Conservation (phyloP, 2,113 vertebrate genomes). For the Parus major region DNA sequence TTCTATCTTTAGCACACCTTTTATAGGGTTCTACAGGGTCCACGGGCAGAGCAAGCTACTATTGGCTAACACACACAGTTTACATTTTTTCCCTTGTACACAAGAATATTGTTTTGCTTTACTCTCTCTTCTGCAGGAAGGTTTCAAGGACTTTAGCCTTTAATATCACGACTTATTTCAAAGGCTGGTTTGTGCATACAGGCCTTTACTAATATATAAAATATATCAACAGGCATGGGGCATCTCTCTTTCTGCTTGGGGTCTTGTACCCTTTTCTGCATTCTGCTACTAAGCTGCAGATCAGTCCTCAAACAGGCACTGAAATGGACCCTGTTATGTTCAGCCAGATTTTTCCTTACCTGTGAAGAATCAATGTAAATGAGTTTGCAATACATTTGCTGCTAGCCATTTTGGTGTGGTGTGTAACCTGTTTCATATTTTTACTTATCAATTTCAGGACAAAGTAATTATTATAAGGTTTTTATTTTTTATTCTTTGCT, state of each 20-base stretch:
- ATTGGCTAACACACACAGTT: no score
- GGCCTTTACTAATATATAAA: no score
- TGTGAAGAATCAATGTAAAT: background rate
- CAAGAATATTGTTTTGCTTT: no score
- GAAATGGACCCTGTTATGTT: background rate
- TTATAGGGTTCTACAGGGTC: no score
- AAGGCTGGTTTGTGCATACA: no score
- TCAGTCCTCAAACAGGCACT: background rate
- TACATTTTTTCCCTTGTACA: no score
- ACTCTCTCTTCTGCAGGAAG: no score
- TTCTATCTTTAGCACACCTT: no score
- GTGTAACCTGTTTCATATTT: background rate
- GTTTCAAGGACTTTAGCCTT: no score
- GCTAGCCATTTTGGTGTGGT: background rate
- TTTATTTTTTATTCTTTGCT: background rate
- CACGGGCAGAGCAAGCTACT: no score
- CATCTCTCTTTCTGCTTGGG: background rate
- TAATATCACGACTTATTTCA: no score
- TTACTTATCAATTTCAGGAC: background rate
- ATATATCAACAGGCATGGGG: accelerated
- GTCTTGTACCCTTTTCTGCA: background rate
- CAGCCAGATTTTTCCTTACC: background rate
- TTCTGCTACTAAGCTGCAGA: background rate
- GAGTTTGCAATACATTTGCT: background rate
- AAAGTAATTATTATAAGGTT: background rate